Evolutionary conservation across 2,113 vertebrate species (phyloP).

Genomic region (Misgurnus mizolepis): DNA sequence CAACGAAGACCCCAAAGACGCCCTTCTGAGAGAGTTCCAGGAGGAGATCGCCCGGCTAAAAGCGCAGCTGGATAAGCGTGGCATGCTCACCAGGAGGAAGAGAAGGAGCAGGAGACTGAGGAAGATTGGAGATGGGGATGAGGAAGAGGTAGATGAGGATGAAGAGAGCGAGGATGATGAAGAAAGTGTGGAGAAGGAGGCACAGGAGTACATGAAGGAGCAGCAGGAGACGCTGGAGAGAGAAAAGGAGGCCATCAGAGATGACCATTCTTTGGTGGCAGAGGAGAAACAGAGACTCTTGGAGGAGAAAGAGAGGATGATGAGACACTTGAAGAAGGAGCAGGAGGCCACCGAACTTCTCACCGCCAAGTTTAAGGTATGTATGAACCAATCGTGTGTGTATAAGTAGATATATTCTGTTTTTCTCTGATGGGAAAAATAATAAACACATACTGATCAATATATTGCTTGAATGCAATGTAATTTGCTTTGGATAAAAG

Average conservation of each 20-base stretch:
- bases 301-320: constrained; percentile 96
- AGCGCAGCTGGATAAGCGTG: constrained; percentile 90
- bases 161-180: constrained; percentile 71
- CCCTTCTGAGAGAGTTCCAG: constrained; percentile 93
- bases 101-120: constrained; percentile 72
- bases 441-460: neutral
- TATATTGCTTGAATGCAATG: too few relatives aligned
- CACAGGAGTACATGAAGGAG: constrained; percentile 87
- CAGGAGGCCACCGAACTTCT: constrained; percentile 91
- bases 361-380: constrained; percentile 94
- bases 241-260: constrained; percentile 92
- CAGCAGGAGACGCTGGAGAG: constrained; percentile 90
- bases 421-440: neutral
- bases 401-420: neutral
- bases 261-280: constrained; percentile 86
- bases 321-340: constrained; percentile 89
- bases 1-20: constrained; percentile 97
- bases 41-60: constrained; percentile 89
- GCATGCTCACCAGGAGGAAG: constrained; percentile 82
- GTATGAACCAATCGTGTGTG: constrained; percentile 7
- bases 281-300: constrained; percentile 94
- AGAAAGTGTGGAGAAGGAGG: constrained; percentile 73
- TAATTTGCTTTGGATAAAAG: too few relatives aligned
- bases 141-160: constrained; percentile 50
- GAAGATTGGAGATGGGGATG: constrained; percentile 43